phyloP scores from a whole-genome alignment of 2,113 vertebrate genomes.

The Philantomba maxwellii region DNA sequence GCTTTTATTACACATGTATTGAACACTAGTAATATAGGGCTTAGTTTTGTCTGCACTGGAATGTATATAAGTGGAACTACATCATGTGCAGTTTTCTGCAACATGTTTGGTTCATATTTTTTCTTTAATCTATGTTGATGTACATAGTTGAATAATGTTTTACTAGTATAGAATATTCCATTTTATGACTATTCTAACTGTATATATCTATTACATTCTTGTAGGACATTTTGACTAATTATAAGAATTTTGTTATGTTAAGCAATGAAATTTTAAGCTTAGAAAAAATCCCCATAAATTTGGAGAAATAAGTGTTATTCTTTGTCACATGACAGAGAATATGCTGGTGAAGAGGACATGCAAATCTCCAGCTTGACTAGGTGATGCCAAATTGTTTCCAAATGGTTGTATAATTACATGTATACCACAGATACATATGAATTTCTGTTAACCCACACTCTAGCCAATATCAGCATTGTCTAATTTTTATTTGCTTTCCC shows the following conservation, averaged over 20 bases:
- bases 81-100: background rate
- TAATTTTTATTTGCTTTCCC: background rate
- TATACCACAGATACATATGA: background rate
- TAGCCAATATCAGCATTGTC: background rate
- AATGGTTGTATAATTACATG: background rate
- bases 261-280: background rate
- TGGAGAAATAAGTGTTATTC: background rate
- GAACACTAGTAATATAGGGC: background rate
- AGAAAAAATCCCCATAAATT: background rate
- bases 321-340: background rate
- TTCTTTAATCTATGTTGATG: background rate
- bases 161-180: background rate
- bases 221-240: background rate
- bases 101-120: background rate
- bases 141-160: background rate
- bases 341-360: background rate
- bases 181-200: background rate
- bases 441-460: background rate
- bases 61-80: background rate
- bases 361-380: background rate
- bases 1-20: background rate
- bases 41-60: background rate
- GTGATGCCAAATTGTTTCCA: background rate
- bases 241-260: background rate
- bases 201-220: background rate